A percentile compares a stretch with the other conserved stretches of the same genome.
These are phyloP conservation scores for Oryzaephilus surinamensis DNA, from an alignment of 1,140 invertebrate species.

Conservation along the genomic window DNA sequence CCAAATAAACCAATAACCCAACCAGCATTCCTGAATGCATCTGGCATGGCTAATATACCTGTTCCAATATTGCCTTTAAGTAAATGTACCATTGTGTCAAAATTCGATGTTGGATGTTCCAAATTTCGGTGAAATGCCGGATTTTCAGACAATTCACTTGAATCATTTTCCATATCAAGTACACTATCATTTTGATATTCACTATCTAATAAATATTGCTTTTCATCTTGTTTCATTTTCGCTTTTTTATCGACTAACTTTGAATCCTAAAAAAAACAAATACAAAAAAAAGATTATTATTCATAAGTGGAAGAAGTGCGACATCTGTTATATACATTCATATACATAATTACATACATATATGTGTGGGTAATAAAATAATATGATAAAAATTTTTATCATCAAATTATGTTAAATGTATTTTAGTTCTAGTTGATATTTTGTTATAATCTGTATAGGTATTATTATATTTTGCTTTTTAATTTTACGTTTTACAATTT, in stretches of 20 bases:
- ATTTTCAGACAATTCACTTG: slow-evolving; percentile 38
- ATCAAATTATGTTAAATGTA: too few species aligned
- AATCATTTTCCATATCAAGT: slow-evolving; percentile 33
- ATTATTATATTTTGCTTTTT: too few species aligned
- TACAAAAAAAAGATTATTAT: too few species aligned
- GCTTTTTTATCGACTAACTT: slow-evolving; percentile 3
- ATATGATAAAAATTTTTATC: too few species aligned
- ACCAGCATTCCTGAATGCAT: slow-evolving; percentile 74
- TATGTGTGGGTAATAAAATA: too few species aligned
- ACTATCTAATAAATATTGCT: slow-evolving; percentile 41
- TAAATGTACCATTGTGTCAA: slow-evolving; percentile 69
- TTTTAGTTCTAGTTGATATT: too few species aligned
- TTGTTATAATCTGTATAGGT: too few species aligned
- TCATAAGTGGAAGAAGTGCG: too few species aligned
- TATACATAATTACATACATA: too few species aligned
- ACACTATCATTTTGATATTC: slow-evolving; percentile 33
- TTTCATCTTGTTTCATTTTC: slow-evolving; percentile 34
- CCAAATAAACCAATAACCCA: slow-evolving; percentile 55
- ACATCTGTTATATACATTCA: too few species aligned
- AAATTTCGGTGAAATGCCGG: slow-evolving; percentile 53
- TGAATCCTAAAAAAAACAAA: slow-evolving; percentile 8
- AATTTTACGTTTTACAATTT: too few species aligned
- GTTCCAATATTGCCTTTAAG: slow-evolving; percentile 74
- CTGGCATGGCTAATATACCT: slow-evolving; percentile 66
- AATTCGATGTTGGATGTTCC: slow-evolving; percentile 68